phyloP scores from a whole-genome alignment of 2,888 invertebrate species.

The Heteropelma amictum region DNA sequence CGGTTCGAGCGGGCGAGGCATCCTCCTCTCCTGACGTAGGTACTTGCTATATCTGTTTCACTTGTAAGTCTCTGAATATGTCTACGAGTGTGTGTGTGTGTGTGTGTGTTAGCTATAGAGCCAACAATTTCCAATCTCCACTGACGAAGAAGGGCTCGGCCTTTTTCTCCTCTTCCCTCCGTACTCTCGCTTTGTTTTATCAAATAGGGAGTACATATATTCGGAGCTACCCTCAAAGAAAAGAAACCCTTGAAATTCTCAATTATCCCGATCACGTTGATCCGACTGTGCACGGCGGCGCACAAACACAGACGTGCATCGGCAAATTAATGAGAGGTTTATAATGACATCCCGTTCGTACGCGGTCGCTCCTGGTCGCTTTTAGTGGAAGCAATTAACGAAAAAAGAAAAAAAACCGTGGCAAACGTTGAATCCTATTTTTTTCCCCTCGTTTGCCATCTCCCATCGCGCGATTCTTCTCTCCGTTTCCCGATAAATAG shows the following conservation, averaged over 20 bases:
- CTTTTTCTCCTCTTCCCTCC: background rate
- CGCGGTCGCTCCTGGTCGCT: slow-evolving; percentile 30
- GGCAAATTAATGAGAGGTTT: slow-evolving; percentile 49
- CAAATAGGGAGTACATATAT: slow-evolving; percentile 40
- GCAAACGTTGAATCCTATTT: slow-evolving; percentile 41
- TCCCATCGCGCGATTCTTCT: slow-evolving; percentile 49
- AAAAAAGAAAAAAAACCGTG: slow-evolving; percentile 14
- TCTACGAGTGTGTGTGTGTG: slow-evolving; percentile 3
- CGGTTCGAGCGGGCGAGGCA: slow-evolving; percentile 51
- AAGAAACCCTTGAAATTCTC: slow-evolving; percentile 36
- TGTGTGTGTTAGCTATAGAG: slow-evolving; percentile 23
- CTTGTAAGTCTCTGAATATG: slow-evolving; percentile 9
- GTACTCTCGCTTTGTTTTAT: slow-evolving; percentile 4
- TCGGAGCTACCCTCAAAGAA: slow-evolving; percentile 14
- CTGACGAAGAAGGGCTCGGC: slow-evolving; percentile 30
- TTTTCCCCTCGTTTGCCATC: slow-evolving; percentile 4
- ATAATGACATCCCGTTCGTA: slow-evolving; percentile 48
- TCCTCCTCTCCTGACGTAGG: slow-evolving; percentile 53
- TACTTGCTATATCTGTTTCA: background rate
- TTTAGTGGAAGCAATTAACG: slow-evolving; percentile 50
- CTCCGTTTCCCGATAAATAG: slow-evolving; percentile 72
- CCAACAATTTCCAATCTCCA: slow-evolving; percentile 60
- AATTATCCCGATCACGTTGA: slow-evolving; percentile 39
- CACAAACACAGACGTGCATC: slow-evolving; percentile 10
- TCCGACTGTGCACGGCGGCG: background rate